Evolutionary conservation across 2,113 vertebrate species (phyloP), one percentile per base, ranked within the genome.

Genomic region (Antennarius striatus): DNA sequence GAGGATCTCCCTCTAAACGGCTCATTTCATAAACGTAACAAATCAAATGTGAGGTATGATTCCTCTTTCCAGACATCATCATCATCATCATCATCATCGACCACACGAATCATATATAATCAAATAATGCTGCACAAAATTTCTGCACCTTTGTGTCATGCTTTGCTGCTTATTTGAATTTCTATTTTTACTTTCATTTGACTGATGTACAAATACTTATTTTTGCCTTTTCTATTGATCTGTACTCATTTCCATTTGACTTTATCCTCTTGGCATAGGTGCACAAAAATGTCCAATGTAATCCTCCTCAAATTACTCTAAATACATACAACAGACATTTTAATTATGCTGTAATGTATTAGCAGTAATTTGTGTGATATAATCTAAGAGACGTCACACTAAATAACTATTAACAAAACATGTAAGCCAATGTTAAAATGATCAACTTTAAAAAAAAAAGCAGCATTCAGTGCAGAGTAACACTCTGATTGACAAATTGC

Each of bases 401-500:
- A 5, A 66, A 16, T 22, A 6, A 71, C 17, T 36, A 43, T 36
- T 56, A 53, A 55, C n/a, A 1, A 54, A 54, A 50, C 10, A 11
- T 4, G 28, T 13, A 3, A 43, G 22, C 15, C 60, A 65, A 45
- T n/a, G 32, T 7, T 36, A 36, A 36, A 36, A 36, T 36, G 32
- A 22, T 22, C 22, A 22, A 22, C 22, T 36, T 36, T 28, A 15
- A 63, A 59, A 55, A n/a, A n/a, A 47, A 53, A 47, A 59, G 28
- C 49, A 63, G 43, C 29, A 56, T 30, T 57, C n/a, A 43, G 45
- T 56, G 58, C 56, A 61, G 17, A 68, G 49, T 15, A 48, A 59
- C 48, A 5, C 69, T 36, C 39, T 47, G 6, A 60, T 3, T 1
- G 3, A 67, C 32, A 60, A 32, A 3, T 30, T 56, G 14, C 15